Evolutionary conservation across 1,140 invertebrate genomes (phyloP), one percentile per base, ranked within the genome.

Genomic region (Sweltsa coloradensis): DNA sequence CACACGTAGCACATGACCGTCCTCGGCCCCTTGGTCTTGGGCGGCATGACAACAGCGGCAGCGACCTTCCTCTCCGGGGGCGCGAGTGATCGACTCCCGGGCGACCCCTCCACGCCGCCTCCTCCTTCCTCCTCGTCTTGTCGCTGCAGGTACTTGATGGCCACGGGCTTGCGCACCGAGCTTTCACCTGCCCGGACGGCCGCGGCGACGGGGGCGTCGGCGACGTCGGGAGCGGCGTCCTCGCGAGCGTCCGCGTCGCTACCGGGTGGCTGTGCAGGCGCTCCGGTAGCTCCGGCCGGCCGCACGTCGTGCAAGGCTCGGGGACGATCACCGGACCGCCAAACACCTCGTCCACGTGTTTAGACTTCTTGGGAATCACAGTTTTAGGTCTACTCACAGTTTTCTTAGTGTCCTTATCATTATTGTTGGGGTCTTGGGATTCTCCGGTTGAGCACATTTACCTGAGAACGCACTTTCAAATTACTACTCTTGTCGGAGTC

Each of bases 1-100:
- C 81, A 84, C 39, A 88, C 74, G 55, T 87, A 85, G 59, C 85
- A 89, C 6, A 79, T 70, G 7, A 75, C 67, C 14, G 60, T 13
- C 2, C 14, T 18, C 3, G 22, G 36, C n/a, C 6, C 29, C 21
- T 9, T 41, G 29, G 22, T 49, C 60, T 6, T 27, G 11, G 48
- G 23, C 23, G 43, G 42, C n/a, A 14, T 49, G 7, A 51, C 51
- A 6, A 45, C 16, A 18, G 53, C 21, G 34, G 59, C 4, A 26
- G n/a, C 25, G 2, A 45, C 27, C 24, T 7, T 6, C 14, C 14
- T 34, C 41, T 5, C 13, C 0, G 27, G 19, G 18, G 5, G 22
- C 14, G 11, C 23, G 22, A 53, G 13, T 16, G 22, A 3, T 29
- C 37, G 22, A 24, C 3, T 16, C 7, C 22, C 14, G 45, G 6